phyloP scores from a whole-genome alignment of 2,888 invertebrate species.

The Syrista parreyssii region DNA sequence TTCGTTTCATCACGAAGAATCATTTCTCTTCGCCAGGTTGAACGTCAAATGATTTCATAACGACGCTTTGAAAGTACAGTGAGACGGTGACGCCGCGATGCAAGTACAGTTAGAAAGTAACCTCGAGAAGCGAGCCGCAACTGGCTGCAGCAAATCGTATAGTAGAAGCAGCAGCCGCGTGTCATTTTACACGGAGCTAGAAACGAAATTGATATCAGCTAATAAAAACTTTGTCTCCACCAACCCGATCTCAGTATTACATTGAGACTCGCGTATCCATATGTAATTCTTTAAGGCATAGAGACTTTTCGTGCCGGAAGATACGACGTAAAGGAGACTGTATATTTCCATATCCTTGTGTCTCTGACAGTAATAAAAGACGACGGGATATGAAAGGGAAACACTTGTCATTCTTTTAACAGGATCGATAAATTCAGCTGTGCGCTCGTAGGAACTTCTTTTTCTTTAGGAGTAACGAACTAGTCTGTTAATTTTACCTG shows the following conservation, averaged over 20 bases:
- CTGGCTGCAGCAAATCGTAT: not conserved
- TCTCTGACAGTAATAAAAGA: not conserved
- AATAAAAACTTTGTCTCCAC: not conserved
- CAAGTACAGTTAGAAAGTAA: slow-evolving; percentile 32
- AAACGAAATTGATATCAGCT: not conserved
- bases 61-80: not conserved
- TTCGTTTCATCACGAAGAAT: not conserved
- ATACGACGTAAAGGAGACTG: not conserved
- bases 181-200: not conserved
- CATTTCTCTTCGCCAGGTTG: not conserved
- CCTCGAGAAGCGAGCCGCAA: slow-evolving; percentile 15
- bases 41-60: not conserved
- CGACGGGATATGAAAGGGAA: not conserved
- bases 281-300: not conserved
- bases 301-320: not conserved
- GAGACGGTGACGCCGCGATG: not conserved
- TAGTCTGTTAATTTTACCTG: not conserved
- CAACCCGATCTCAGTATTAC: not conserved
- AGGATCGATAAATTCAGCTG: not conserved
- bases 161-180: not conserved
- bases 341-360: not conserved
- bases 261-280: not conserved
- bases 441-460: not conserved
- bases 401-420: not conserved
- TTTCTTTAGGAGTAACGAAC: not conserved